Evolutionary conservation across 2,888 invertebrate genomes (phyloP), one percentile per base, ranked within the genome.

Genomic region (Drosophila stalkeri): DNA sequence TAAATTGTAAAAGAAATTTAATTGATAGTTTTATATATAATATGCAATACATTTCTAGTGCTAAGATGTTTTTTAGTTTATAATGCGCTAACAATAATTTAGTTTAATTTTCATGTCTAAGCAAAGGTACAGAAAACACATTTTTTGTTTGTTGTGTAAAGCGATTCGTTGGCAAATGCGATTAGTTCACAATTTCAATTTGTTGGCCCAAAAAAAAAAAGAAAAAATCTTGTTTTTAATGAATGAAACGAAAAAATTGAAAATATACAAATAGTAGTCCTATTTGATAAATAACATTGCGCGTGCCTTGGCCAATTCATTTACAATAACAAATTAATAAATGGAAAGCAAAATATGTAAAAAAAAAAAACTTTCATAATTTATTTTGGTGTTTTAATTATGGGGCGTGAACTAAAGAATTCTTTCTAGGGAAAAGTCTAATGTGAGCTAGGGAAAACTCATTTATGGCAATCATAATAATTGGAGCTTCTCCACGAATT

Each of bases 1-100:
- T 64, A 54, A 70, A 67, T 65, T 80, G 64, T 73, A 77, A 76
- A 72, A 62, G 61, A 67, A 74, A 68, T 31, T 56, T 43, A 59
- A 68, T 68, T 60, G 11, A 43, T 80, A 81, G 62, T 73, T 81
- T 60, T 72, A 77, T 59, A 77, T 55, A 77, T 27, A n/a, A 55
- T 66, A 82, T 75, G 84, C 81, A 83, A 81, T 81, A 81, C 70
- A 66, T 64, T 75, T 64, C 51, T 89, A 86, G 68, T 60, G 55
- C 31, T 86, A 86, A 86, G 85, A 86, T 86, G 85, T 86, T 86
- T 86, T 86, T 87, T 86, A 86, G 89, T 89, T 86, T 86, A 86
- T 86, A 81, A 75, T 59, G 47, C 64, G 73, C 85, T 86, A 89
- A 86, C 87, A 77, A 59, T 86, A 86, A 84, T 80, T 70, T 86